Base-by-base conservation (phyloP, 2,888 invertebrate genomes). In the Lithodes maja region DNA sequence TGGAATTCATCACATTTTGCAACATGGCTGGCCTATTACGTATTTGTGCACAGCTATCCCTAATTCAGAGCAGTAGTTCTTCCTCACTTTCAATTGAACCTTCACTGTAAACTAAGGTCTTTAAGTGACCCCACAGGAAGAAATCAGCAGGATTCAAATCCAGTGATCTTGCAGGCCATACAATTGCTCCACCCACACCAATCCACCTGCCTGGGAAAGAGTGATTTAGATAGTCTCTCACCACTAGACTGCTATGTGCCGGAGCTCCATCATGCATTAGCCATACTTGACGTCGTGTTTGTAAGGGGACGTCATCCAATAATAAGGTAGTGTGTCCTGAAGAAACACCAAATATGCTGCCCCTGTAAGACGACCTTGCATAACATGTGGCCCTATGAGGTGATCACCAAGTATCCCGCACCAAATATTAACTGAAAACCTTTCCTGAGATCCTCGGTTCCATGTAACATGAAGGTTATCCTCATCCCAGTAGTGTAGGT, bases 201-300 rank as follows among this genome's bases (percentile, higher is more conserved):
- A 78, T 78, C 78, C 78, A 78, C 53, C 78, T 78, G 78, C 50
- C 78, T 78, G 52, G 78, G 78, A 78, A 78, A 5, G 15, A 50
- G 78, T 78, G 78, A 78, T 78, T 78, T 2, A 78, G 50, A 78
- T 9, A 78, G n/a, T 78, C 78, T 78, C 53, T 78, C n/a, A 78
- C 78, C 78, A 78, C 53, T 78, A 78, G 50, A 78, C 78, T 2
- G 78, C 78, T 78, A 78, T 52, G 78, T 78, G 78, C 50, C 9
- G 78, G 78, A 78, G 2, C 78, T 78, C 50, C 1, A 78, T 78
- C 78, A 9, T 78, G 78, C 78, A 78, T 78, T n/a, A 78, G 12
- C 78, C 78, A 78, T 52, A 77, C 9, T 77, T 49, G 77, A 77
- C 49, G 77, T 50, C 77, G 77, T 77, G 77, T 77, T 77, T 49